A percentile compares a stretch with the other conserved stretches of the same genome.
Evolutionary conservation across 2,888 invertebrate species (phyloP).

Genomic region (Cartodere bifasciata): DNA sequence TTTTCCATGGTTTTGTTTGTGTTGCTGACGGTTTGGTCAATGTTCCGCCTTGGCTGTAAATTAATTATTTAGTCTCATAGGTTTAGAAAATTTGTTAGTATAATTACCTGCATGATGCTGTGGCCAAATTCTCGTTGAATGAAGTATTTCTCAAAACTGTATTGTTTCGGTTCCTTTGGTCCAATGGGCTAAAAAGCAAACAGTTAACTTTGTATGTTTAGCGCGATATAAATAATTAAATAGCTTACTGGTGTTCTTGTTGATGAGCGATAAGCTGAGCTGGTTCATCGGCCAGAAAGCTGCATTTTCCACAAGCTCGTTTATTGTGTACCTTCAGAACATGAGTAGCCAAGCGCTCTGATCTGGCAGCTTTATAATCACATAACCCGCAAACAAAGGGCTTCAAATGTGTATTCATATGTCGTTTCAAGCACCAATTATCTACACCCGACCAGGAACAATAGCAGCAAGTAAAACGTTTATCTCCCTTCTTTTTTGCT

Average conservation of each 20-base stretch:
- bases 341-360: conserved; percentile 80
- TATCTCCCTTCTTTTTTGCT: conserved; percentile 34
- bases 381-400: conserved; percentile 83
- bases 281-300: conserved; percentile 74
- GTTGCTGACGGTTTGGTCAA: conserved; percentile 7
- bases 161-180: conserved; percentile 47
- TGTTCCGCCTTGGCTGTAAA: conserved; percentile 9
- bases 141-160: conserved; percentile 34
- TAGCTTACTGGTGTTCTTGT: conserved; percentile 62
- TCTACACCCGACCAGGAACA: conserved; percentile 89
- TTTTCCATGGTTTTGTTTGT: conserved; percentile 16
- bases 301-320: conserved; percentile 79
- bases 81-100: too few relatives aligned
- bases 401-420: conserved; percentile 85
- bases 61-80: too few relatives aligned
- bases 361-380: conserved; percentile 87
- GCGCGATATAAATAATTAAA: neutral
- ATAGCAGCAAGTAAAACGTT: conserved; percentile 62
- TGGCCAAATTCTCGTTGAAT: conserved; percentile 19
- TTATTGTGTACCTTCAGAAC: conserved; percentile 87
- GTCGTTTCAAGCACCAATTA: conserved; percentile 87
- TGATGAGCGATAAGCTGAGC: conserved; percentile 68
- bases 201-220: too few relatives aligned
- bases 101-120: conserved; percentile 29
- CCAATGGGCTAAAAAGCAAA: conserved; percentile 42